phyloP scores from a whole-genome alignment of 2,888 invertebrate genomes.

The Parnassius glacialis region DNA sequence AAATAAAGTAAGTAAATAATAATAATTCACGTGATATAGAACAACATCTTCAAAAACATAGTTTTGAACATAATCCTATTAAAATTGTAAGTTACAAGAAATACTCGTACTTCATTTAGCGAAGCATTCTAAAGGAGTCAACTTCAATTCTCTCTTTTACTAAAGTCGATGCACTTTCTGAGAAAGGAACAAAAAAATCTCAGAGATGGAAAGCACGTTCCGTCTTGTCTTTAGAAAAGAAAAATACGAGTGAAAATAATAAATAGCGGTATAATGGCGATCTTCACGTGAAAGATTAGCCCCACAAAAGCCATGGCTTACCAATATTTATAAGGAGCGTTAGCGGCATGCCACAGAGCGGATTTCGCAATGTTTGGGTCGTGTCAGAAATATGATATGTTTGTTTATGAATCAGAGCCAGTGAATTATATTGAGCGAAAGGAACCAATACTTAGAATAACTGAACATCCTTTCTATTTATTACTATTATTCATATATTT shows the following conservation, averaged over 20 bases:
- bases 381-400: constrained; percentile 27
- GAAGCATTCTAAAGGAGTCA: constrained; percentile 59
- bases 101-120: constrained; percentile 49
- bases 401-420: constrained; percentile 14
- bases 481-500: too few relatives aligned
- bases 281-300: constrained; percentile 79
- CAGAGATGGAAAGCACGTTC: constrained; percentile 62
- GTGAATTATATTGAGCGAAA: background rate
- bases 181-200: constrained; percentile 53
- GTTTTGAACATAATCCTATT: constrained; percentile 51
- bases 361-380: constrained; percentile 33
- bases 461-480: too few relatives aligned
- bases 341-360: constrained; percentile 66
- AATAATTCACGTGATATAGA: too few relatives aligned
- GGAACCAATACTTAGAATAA: too few relatives aligned
- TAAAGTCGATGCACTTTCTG: constrained; percentile 40
- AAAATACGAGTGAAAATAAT: constrained; percentile 73
- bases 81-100: constrained; percentile 68
- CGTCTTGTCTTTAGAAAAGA: constrained; percentile 67
- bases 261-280: constrained; percentile 78
- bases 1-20: too few relatives aligned
- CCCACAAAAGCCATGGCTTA: constrained; percentile 77
- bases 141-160: constrained; percentile 62
- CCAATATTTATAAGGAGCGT: constrained; percentile 78
- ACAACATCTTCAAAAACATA: background rate